phyloP scores from a whole-genome alignment of 2,888 invertebrate genomes.

The Nomada hirtipes region DNA sequence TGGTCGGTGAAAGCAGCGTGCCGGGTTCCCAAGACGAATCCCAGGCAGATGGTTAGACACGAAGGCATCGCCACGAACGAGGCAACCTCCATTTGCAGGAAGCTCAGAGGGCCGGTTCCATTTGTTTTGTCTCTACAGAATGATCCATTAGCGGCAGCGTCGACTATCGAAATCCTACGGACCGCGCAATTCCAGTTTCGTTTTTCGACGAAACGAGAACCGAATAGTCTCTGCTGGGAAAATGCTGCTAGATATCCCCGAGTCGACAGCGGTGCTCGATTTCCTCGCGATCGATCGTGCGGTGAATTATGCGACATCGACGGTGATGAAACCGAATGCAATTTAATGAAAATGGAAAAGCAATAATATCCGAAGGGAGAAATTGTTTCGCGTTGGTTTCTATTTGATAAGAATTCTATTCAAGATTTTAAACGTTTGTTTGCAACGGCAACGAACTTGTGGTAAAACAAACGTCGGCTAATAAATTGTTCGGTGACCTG shows the following conservation, averaged over 20 bases:
- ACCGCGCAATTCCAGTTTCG: constrained; percentile 34
- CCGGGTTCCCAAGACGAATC: constrained; percentile 55
- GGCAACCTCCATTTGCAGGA: constrained; percentile 53
- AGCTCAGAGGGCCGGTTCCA: constrained; percentile 53
- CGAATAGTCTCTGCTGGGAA: background rate
- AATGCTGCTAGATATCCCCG: background rate
- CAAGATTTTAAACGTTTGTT: background rate
- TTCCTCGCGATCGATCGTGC: background rate
- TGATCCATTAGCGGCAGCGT: constrained; percentile 68
- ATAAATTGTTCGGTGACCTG: background rate
- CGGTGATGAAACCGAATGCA: too few species aligned
- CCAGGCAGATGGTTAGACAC: constrained; percentile 48
- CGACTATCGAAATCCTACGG: constrained; percentile 57
- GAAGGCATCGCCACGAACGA: constrained; percentile 41
- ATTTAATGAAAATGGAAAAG: background rate
- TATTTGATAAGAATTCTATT: background rate
- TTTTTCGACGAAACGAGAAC: constrained; percentile 24
- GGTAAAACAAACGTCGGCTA: background rate
- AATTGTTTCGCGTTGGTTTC: background rate
- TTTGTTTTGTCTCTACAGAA: constrained; percentile 67
- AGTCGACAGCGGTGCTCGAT: background rate
- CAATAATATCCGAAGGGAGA: too few species aligned
- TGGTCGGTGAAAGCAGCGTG: constrained; percentile 52
- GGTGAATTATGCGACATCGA: background rate
- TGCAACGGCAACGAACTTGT: background rate